Percentiles rank a stretch among this genome's conserved stretches.
Evolutionary conservation across 2,888 invertebrate genomes (phyloP).

Genomic region (Pterobdella sp.): DNA sequence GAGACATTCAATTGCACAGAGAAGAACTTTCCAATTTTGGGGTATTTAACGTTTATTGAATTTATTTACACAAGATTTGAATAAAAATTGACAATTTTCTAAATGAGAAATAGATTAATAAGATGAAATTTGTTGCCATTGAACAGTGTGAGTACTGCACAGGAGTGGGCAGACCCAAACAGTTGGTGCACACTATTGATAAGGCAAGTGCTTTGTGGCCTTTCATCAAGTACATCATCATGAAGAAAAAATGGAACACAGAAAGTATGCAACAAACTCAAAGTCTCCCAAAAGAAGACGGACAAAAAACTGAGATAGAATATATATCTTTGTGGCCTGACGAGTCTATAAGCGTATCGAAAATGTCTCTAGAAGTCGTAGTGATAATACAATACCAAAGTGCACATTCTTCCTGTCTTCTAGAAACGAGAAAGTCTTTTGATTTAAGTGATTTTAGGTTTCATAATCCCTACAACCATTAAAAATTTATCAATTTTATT

Average conservation of each 20-base stretch:
- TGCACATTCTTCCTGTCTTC: neutral
- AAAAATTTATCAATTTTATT: too few relatives aligned
- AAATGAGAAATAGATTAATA: too few relatives aligned
- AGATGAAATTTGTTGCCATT: too few relatives aligned
- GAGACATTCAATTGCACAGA: neutral
- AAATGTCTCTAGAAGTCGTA: conserved; percentile 3
- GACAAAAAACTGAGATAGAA: neutral
- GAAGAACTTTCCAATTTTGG: neutral
- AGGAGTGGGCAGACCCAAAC: neutral
- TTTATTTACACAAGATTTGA: too few relatives aligned
- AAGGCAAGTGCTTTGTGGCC: neutral
- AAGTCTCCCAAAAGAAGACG: neutral
- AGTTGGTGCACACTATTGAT: conserved; percentile 9
- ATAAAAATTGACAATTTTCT: too few relatives aligned
- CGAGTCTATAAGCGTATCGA: neutral
- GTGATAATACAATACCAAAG: neutral
- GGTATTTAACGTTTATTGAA: too few relatives aligned
- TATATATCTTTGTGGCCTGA: neutral
- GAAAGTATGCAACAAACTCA: neutral
- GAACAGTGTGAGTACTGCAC: conserved; percentile 2
- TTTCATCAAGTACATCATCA: neutral
- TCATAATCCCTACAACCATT: neutral
- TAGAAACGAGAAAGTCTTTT: neutral
- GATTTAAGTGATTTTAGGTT: neutral
- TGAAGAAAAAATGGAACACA: neutral